Conservation (phyloP, 2,797 vertebrate genomes). For the Acipenser oxyrinchus region DNA sequence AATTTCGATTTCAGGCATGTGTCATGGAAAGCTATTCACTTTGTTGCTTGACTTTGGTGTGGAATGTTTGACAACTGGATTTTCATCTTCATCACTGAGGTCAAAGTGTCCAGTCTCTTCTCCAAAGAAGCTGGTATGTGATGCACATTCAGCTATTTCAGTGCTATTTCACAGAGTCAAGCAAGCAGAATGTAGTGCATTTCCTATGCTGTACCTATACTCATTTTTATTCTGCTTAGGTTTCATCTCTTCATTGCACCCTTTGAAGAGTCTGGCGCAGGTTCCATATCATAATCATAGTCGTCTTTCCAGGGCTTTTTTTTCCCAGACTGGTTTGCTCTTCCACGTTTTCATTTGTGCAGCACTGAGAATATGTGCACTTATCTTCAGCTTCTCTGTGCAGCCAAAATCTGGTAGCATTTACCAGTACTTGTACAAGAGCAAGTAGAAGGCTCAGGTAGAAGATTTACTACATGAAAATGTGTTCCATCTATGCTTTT, state of each 20-base stretch:
- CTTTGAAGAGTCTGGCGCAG: conserved; percentile 17
- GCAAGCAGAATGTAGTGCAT: conserved; percentile 11
- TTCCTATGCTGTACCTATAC: conserved; percentile 30
- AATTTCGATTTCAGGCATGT: not conserved
- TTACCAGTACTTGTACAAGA: too few relatives aligned
- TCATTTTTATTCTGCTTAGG: conserved; percentile 21
- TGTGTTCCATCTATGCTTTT: too few relatives aligned
- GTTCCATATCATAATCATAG: conserved; percentile 27
- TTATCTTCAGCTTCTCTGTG: too few relatives aligned
- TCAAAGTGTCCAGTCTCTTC: not conserved
- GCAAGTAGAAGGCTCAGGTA: too few relatives aligned
- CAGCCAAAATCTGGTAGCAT: too few relatives aligned
- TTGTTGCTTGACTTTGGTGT: not conserved
- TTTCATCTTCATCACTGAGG: not conserved
- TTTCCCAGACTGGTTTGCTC: too few relatives aligned
- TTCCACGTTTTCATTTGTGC: too few relatives aligned
- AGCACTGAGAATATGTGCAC: too few relatives aligned
- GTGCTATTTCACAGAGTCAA: not conserved
- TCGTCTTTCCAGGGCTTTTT: conserved; percentile 20
- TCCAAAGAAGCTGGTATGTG: not conserved
- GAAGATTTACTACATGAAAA: too few relatives aligned
- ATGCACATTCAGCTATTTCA: not conserved
- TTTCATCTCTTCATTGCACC: too few relatives aligned
- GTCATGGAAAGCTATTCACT: not conserved
- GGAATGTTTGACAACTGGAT: not conserved